phyloP scores from a whole-genome alignment of 2,888 invertebrate genomes.

The Caenorhabditis sp. region DNA sequence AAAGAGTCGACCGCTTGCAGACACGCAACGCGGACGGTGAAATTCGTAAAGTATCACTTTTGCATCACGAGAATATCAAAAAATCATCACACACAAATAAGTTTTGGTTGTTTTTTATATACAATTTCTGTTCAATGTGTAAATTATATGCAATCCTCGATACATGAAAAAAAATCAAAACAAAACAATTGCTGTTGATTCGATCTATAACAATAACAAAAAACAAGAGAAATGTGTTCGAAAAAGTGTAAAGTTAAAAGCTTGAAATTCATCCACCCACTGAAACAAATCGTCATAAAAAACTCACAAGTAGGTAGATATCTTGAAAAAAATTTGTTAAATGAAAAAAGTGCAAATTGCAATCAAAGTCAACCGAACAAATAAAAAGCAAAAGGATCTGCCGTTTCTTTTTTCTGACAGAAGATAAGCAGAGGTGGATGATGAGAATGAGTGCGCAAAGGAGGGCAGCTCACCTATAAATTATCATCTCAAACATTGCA shows the following conservation, averaged over 20 bases:
- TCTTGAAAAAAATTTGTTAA: not conserved
- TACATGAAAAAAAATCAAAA: not conserved
- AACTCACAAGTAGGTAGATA: not conserved
- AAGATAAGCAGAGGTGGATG: not conserved
- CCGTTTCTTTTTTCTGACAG: not conserved
- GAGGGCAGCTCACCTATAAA: not conserved
- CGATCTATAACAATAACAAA: not conserved
- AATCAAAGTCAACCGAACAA: constrained; percentile 1
- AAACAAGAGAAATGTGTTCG: not conserved
- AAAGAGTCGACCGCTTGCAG: too few species aligned
- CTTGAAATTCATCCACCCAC: not conserved
- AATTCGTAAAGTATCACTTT: too few species aligned
- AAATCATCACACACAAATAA: not conserved
- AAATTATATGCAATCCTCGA: not conserved
- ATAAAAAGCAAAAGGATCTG: not conserved
- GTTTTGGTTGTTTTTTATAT: not conserved
- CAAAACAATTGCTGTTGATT: not conserved
- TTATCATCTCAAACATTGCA: not conserved
- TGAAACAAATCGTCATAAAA: not conserved
- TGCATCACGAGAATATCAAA: too few species aligned
- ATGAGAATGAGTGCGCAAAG: not conserved
- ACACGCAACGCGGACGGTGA: too few species aligned
- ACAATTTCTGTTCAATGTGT: not conserved
- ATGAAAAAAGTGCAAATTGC: not conserved
- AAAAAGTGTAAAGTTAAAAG: not conserved